phyloP scores from a whole-genome alignment of 2,888 invertebrate species.

The Syritta pipiens region DNA sequence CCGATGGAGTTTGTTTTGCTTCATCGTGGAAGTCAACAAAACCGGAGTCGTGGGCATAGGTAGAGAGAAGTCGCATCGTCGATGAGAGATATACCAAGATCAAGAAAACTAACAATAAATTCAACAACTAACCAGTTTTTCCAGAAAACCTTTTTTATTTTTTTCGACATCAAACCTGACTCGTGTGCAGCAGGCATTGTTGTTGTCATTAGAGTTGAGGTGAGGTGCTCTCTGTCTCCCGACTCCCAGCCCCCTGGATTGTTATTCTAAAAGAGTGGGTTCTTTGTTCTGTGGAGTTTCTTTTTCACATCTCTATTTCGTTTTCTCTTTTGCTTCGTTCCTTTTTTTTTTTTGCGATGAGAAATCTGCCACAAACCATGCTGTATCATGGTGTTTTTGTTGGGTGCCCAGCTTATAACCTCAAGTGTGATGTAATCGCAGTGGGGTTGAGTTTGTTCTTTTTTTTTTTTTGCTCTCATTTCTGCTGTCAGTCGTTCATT shows the following conservation, averaged over 20 bases:
- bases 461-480: slow-evolving; percentile 3
- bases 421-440: slow-evolving; percentile 59
- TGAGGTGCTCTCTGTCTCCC: slow-evolving; percentile 4
- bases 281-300: slow-evolving; percentile 54
- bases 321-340: slow-evolving; percentile 20
- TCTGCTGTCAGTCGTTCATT: slow-evolving; percentile 7
- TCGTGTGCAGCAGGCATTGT: slow-evolving; percentile 26
- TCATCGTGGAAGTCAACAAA: slow-evolving; percentile 19
- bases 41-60: background rate
- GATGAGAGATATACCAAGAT: slow-evolving; percentile 12
- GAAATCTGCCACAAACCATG: slow-evolving; percentile 39
- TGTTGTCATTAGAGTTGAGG: slow-evolving; percentile 14
- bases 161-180: slow-evolving; percentile 39
- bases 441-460: slow-evolving; percentile 30
- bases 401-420: slow-evolving; percentile 38
- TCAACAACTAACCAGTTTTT: slow-evolving; percentile 62
- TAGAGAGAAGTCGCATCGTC: slow-evolving; percentile 1
- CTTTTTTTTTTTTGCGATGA: slow-evolving; percentile 21
- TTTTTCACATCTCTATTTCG: slow-evolving; percentile 37
- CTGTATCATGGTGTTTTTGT: slow-evolving; percentile 14
- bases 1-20: slow-evolving; percentile 40
- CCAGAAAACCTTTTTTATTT: slow-evolving; percentile 56
- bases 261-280: slow-evolving; percentile 50
- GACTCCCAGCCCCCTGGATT: slow-evolving; percentile 22
- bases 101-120: slow-evolving; percentile 41